phyloP scores from a whole-genome alignment of 2,797 vertebrate genomes.

The Argyrosomus regius region DNA sequence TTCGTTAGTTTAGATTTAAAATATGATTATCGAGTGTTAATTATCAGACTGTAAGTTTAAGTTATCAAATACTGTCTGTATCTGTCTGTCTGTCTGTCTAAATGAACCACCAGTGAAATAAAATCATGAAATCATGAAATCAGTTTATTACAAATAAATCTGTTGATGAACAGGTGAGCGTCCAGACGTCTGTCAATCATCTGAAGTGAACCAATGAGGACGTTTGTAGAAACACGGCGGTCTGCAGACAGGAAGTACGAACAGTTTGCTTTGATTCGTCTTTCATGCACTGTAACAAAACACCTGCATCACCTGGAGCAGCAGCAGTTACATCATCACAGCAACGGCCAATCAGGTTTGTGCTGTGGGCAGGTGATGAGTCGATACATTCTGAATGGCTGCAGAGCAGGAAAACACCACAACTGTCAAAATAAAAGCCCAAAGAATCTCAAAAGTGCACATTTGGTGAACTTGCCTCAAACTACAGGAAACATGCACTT shows the following conservation, averaged over 20 bases:
- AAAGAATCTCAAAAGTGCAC: conserved; percentile 66
- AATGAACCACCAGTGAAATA: too few relatives aligned
- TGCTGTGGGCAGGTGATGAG: conserved; percentile 50
- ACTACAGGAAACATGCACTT: conserved; percentile 63
- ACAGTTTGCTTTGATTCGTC: conserved; percentile 29
- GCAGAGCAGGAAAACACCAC: conserved; percentile 37
- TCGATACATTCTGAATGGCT: conserved; percentile 71
- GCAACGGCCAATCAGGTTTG: conserved; percentile 81
- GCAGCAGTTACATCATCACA: conserved; percentile 84
- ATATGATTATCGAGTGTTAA: too few relatives aligned
- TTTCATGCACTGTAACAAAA: conserved; percentile 81
- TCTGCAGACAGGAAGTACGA: not conserved
- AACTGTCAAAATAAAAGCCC: conserved; percentile 50
- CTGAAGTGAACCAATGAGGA: conserved; percentile 26
- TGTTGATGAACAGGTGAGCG: conserved; percentile 45
- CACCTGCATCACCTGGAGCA: conserved; percentile 74
- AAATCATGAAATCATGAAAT: conserved; percentile 58
- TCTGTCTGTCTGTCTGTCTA: too few relatives aligned
- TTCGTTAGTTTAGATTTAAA: too few relatives aligned
- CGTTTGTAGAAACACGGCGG: conserved; percentile 21
- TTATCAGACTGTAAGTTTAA: too few relatives aligned
- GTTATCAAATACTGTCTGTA: too few relatives aligned
- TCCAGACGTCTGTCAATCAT: conserved; percentile 41
- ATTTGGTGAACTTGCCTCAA: conserved; percentile 71
- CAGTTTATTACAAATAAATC: conserved; percentile 81